These are phyloP conservation scores for Artibeus jamaicensis DNA, from an alignment of 2,797 vertebrate species.

Conservation along the genomic window DNA sequence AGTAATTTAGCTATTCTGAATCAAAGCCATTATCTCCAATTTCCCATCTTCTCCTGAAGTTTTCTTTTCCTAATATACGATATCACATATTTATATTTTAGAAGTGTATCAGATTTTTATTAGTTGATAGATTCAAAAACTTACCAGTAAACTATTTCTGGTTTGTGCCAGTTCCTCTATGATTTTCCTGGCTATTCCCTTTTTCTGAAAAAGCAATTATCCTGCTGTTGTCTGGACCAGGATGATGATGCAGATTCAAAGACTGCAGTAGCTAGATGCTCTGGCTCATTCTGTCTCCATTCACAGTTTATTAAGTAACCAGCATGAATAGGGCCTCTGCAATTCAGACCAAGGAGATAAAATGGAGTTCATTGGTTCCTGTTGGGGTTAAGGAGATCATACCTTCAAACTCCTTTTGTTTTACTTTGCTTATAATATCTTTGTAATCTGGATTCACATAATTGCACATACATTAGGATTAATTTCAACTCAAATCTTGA, in stretches of 20 bases:
- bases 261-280: background rate
- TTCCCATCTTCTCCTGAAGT: background rate
- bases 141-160: background rate
- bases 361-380: conserved; percentile 2
- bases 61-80: background rate
- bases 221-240: background rate
- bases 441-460: conserved; percentile 57
- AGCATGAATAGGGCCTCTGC: conserved; percentile 15
- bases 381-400: conserved; percentile 45
- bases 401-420: conserved; percentile 59
- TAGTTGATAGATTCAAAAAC: background rate
- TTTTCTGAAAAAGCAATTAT: background rate
- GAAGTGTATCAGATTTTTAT: background rate
- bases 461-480: conserved; percentile 66
- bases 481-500: conserved; percentile 47
- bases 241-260: background rate
- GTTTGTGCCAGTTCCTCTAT: background rate
- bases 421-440: conserved; percentile 54
- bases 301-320: conserved; percentile 42
- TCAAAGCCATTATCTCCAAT: background rate
- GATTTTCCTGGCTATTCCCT: background rate
- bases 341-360: conserved; percentile 13
- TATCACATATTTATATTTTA: background rate
- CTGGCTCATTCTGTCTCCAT: background rate
- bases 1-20: background rate